phyloP scores from a whole-genome alignment of 2,113 vertebrate genomes.

The Pardalotus punctatus region DNA sequence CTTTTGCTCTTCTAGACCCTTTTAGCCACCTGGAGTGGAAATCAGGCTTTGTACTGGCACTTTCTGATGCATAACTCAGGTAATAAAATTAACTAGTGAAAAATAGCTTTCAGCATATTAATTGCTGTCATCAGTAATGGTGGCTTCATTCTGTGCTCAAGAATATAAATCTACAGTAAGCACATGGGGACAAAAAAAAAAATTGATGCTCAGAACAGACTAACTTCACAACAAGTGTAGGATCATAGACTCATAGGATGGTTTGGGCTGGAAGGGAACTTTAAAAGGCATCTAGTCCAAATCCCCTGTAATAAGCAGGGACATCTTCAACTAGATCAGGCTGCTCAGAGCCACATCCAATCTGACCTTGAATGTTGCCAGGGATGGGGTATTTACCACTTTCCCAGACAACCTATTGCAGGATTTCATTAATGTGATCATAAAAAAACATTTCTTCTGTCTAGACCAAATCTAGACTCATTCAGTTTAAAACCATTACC shows the following conservation, averaged over 20 bases:
- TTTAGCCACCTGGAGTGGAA: not conserved
- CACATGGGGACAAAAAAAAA: fast-evolving
- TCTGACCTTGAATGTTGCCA: not conserved
- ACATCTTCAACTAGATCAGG: not conserved
- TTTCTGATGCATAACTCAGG: not conserved
- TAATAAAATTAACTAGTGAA: not conserved
- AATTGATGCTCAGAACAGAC: not conserved
- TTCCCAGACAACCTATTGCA: not conserved
- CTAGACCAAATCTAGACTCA: not conserved
- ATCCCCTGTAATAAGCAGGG: not conserved
- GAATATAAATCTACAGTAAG: not conserved
- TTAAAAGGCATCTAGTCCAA: not conserved
- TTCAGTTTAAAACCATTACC: not conserved
- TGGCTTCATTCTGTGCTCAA: not conserved
- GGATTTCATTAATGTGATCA: not conserved
- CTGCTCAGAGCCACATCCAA: not conserved
- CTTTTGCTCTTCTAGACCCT: not conserved
- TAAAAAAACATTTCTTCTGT: not conserved
- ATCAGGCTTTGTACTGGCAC: not conserved
- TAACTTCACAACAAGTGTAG: not conserved
- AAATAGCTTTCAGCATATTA: not conserved
- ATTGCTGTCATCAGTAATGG: not conserved
- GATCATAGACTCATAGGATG: not conserved
- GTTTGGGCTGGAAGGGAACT: not conserved
- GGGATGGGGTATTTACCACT: too few relatives aligned